Base-by-base conservation (phyloP, 2,888 invertebrate genomes). In the Anorthoa munda region DNA sequence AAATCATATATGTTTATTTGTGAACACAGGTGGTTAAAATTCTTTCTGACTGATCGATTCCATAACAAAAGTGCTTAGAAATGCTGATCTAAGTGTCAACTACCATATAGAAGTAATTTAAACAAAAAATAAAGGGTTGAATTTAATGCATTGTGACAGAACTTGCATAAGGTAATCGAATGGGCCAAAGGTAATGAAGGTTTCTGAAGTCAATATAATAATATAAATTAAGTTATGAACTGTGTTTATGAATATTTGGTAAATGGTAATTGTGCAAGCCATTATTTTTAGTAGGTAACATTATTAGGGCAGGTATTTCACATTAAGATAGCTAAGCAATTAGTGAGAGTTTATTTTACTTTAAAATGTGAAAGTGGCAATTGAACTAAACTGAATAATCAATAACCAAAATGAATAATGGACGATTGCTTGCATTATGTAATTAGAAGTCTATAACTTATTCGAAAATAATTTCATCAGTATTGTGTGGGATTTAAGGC, bases 261-360 rank as follows among this genome's bases (percentile, higher is more conserved):
- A 53, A 67, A 59, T 31, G 17, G 17, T 56, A 21, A 71, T 69
- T 66, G 60, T 45, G 66, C 53, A 56, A 82, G 23, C 21, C 26
- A 58, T 58, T 31, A 72, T 63, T 68, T 59, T 21, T 53, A 9
- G 61, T 56, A 70, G 66, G 70, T 70, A 81, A 69, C n/a, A 7
- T 56, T 72, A 63, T 65, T 65, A 77, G 55, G 65, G 60, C 63
- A 75, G 15, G 12, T 63, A 63, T 65, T 60, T 58, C 23, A 66
- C 48, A 48, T 45, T 18, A 15, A 45, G n/a, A 51, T 61, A 58
- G 15, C 56, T 39, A 53, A 63, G 55, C 4, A 69, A 66, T 46
- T 46, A 53, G 39, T 59, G 23, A 31, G 26, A 58, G 15, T 23
- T 39, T 21, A 48, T 21, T 51, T 26, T 26, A 26, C 31, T 48